Evolutionary conservation across 64 coral and sea anemone genomes (phyloP).

Genomic region (Dendronephthya gigantea): DNA sequence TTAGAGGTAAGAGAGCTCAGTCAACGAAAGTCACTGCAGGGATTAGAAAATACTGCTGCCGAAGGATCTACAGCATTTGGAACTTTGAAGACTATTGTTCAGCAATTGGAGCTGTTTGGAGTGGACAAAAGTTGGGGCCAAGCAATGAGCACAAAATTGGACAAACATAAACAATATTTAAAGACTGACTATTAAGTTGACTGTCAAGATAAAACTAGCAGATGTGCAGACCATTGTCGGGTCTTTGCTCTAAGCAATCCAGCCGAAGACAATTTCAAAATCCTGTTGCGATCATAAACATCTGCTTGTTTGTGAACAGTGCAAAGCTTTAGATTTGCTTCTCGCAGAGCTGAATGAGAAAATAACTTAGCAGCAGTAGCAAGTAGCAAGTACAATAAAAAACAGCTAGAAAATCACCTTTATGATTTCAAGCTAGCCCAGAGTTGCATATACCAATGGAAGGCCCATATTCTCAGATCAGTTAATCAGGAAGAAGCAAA

Average conservation of each 20-base stretch:
- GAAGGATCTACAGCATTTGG: constrained; percentile 15
- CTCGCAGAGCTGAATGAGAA: background rate
- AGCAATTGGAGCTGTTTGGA: background rate
- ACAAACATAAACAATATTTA: constrained; percentile 12
- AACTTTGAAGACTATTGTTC: background rate
- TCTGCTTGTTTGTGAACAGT: background rate
- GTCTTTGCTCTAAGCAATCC: constrained; percentile 25
- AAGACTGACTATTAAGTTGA: constrained; percentile 13
- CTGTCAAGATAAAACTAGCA: constrained; percentile 9
- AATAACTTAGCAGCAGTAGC: no score
- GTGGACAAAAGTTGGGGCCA: background rate
- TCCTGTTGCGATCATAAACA: background rate
- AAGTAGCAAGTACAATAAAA: background rate
- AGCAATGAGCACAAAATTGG: background rate
- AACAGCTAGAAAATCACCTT: background rate
- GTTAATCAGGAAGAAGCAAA: constrained; percentile 30
- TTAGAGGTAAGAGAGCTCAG: background rate
- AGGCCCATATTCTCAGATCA: background rate
- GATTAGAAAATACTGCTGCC: constrained; percentile 29
- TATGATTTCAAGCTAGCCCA: background rate
- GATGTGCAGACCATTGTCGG: constrained; percentile 13
- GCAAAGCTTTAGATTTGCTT: background rate
- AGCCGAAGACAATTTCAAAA: background rate
- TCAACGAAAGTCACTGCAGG: constrained; percentile 14
- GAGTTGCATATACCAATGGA: background rate